Evolutionary conservation across 1,140 invertebrate genomes (phyloP), one percentile per base, ranked within the genome.

Genomic region (Galleria mellonella): DNA sequence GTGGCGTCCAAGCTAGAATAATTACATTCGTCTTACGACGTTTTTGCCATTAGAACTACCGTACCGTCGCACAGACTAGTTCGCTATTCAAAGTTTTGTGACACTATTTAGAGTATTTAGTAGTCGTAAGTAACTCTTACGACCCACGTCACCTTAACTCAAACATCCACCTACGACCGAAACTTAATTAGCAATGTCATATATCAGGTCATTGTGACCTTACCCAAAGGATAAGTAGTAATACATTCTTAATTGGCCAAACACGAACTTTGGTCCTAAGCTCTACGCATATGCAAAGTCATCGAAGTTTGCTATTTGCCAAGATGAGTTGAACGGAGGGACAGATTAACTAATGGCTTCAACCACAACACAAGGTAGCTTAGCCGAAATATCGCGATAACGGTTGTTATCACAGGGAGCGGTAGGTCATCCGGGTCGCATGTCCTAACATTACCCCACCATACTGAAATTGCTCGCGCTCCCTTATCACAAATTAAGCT

Each of bases 401-500:
- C 62, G 67, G 55, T 31, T 51, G 60, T 64, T 73, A 71, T 71
- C 62, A 62, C 46, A 43, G 30, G 36, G 46, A 51, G 43, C 45
- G 46, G 39, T 43, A 58, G 55, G 60, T 60, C 60, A 56, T 49
- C 40, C 35, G 43, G 42, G 46, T 59, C 55, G 48, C 54, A 60
- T 54, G 57, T 59, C 63, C 51, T 55, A 65, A 69, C 68, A 62
- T 65, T 63, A 65, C 64, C 61, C 67, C 55, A 53, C 47, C 62
- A 65, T 64, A 71, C 71, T 73, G 63, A 71, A 72, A 47, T 67
- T 40, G 51, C 55, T 67, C 63, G 58, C 51, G 52, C 58, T 72
- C 64, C 65, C 66, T 83, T 79, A 79, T 83, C 69, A 62, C 60
- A 66, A 76, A 81, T 75, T 78, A 78, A 67, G 63, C 65, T 68